Evolutionary conservation across 2,113 vertebrate genomes (phyloP).

Genomic region (Pollimyrus isidori): DNA sequence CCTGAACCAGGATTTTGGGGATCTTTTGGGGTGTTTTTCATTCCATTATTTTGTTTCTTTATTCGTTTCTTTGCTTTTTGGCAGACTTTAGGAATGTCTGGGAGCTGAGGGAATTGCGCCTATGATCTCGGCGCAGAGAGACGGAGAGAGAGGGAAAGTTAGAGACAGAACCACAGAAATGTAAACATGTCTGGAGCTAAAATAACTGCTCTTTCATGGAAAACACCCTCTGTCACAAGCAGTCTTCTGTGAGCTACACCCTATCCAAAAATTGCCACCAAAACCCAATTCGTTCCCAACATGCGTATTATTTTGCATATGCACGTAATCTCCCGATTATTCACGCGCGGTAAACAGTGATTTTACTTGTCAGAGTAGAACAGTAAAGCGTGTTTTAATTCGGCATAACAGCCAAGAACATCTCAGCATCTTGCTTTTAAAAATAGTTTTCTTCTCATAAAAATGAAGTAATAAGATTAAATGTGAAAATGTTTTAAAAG

Average conservation of each 20-base stretch:
- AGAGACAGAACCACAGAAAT: constrained; percentile 93
- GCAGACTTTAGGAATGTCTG: constrained; percentile 91
- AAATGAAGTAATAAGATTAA: not conserved
- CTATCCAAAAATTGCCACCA: constrained; percentile 73
- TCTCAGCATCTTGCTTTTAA: not conserved
- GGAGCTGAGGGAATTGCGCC: constrained; percentile 66
- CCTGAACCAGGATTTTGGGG: constrained; percentile 64
- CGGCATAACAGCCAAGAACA: not conserved
- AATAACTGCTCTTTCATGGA: constrained; percentile 85
- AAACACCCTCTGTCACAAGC: constrained; percentile 80
- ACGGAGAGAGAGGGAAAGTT: constrained; percentile 82
- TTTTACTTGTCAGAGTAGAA: not conserved
- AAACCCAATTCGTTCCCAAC: constrained; percentile 61
- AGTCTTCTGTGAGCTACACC: constrained; percentile 72
- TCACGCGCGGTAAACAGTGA: not conserved
- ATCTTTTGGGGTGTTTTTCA: constrained; percentile 59
- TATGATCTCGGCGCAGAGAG: constrained; percentile 72
- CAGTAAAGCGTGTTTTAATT: not conserved
- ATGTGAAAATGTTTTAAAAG: not conserved
- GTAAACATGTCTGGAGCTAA: constrained; percentile 92
- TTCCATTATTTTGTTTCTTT: constrained; percentile 38
- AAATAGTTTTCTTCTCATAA: not conserved
- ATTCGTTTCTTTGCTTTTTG: constrained; percentile 61
- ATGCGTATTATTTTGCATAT: constrained; percentile 25
- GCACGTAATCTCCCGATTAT: not conserved